A percentile compares a stretch with the other conserved stretches of the same genome.
Conservation (phyloP, 1,140 invertebrate species). For the Neotoxoptera formosana region DNA sequence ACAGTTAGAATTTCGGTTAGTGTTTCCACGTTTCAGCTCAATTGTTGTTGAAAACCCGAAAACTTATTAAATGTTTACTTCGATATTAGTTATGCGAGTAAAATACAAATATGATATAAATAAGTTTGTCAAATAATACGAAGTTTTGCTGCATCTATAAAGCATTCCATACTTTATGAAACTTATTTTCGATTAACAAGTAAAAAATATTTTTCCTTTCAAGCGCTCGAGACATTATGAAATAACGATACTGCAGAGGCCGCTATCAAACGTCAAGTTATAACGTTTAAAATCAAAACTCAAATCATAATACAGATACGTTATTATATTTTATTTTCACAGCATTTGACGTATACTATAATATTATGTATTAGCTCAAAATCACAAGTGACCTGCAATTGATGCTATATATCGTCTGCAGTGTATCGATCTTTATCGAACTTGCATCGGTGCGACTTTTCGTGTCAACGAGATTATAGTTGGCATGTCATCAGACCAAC, state of each 20-base stretch:
- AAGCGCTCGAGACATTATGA: background rate
- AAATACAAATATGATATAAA: background rate
- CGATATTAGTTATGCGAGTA: background rate
- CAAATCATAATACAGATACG: background rate
- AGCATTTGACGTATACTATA: background rate
- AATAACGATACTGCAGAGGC: background rate
- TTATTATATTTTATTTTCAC: background rate
- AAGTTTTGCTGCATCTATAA: background rate
- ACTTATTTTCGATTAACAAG: background rate
- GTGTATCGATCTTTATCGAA: background rate
- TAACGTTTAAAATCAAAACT: background rate
- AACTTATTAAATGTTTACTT: constrained; percentile 46
- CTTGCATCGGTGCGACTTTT: background rate
- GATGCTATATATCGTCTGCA: background rate
- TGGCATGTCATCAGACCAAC: background rate
- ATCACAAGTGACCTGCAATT: background rate
- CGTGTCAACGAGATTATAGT: background rate
- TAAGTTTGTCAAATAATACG: background rate
- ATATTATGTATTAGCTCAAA: background rate
- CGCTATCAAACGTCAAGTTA: background rate
- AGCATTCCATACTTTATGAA: background rate
- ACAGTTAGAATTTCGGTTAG: constrained; percentile 35
- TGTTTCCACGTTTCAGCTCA: constrained; percentile 2
- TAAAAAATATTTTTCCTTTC: background rate
- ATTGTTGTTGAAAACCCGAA: constrained; percentile 17